A percentile compares a stretch with the other conserved stretches of the same genome.
These are phyloP conservation scores for Pardalotus punctatus DNA, from an alignment of 2,113 vertebrate species.

Conservation along the genomic window DNA sequence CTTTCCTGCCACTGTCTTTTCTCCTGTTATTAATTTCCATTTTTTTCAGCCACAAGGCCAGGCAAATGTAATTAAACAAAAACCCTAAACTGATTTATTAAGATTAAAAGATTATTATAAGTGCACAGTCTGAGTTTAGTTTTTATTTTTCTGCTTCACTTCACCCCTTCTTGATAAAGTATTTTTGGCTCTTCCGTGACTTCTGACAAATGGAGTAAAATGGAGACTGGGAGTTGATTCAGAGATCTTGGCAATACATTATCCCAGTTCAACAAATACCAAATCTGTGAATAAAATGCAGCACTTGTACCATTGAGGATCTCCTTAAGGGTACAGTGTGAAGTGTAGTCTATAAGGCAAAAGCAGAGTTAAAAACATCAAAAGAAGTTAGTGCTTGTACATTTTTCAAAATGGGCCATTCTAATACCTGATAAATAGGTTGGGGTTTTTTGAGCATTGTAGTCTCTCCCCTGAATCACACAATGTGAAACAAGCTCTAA, in stretches of 20 bases:
- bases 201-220: background rate
- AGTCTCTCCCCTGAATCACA: rapidly evolving
- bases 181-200: background rate
- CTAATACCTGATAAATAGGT: background rate
- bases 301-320: rapidly evolving
- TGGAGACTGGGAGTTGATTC: background rate
- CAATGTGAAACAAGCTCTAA: background rate
- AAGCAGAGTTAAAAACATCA: background rate
- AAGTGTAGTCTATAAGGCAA: background rate
- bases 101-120: background rate
- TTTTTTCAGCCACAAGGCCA: background rate
- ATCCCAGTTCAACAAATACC: background rate
- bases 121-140: background rate
- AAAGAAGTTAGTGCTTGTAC: background rate
- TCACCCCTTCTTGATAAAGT: background rate
- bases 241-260: background rate
- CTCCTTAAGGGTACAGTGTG: background rate
- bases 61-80: background rate
- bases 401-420: background rate
- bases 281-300: background rate
- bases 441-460: background rate
- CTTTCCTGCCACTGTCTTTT: background rate
- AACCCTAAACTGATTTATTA: background rate
- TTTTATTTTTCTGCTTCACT: background rate
- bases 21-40: background rate